Percentiles rank a stretch among this genome's conserved stretches.
Conservation (phyloP, 2,113 vertebrate genomes). For the Catharus minimus region DNA sequence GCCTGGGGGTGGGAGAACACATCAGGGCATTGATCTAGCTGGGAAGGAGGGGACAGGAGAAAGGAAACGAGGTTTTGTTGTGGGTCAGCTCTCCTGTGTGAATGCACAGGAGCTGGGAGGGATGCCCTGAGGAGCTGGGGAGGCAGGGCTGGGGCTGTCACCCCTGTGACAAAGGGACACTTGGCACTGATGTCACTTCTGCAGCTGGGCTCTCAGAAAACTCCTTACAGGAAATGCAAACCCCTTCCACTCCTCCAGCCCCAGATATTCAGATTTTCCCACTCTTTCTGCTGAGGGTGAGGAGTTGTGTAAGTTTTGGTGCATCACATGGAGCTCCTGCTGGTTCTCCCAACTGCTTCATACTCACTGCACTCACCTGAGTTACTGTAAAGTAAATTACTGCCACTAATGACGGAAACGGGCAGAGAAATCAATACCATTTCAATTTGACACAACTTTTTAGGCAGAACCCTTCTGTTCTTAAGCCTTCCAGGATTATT, state of each 20-base stretch:
- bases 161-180: background rate
- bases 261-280: background rate
- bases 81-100: background rate
- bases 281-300: background rate
- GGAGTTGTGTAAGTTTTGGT: background rate
- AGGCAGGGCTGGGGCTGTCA: background rate
- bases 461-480: background rate
- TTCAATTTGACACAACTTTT: background rate
- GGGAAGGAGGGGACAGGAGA: background rate
- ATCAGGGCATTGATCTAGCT: background rate
- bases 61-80: background rate
- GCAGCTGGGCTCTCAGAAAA: background rate
- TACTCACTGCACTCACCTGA: background rate
- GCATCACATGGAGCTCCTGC: background rate
- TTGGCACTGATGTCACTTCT: background rate
- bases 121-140: background rate
- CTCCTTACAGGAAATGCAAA: background rate
- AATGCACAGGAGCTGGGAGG: background rate
- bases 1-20: background rate
- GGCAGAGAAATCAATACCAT: background rate
- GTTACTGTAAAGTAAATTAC: background rate
- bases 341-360: background rate
- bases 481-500: conserved; percentile 44
- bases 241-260: background rate
- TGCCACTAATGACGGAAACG: background rate